These are phyloP conservation scores for Gadus chalcogrammus DNA, from an alignment of 2,113 vertebrate genomes.

Conservation along the genomic window DNA sequence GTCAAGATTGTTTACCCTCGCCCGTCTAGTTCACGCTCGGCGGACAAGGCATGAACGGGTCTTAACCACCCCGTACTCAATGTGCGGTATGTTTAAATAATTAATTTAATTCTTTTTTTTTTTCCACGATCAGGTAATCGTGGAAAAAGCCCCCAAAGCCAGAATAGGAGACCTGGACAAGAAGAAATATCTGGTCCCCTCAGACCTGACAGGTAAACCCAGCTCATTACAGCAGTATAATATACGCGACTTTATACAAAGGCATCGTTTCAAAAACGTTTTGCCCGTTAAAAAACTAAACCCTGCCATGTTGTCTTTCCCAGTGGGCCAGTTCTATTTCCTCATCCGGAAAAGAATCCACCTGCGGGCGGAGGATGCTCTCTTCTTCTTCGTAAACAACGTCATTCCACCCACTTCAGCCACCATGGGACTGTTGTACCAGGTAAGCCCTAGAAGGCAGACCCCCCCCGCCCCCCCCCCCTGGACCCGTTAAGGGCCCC, in stretches of 20 bases:
- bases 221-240: neutral
- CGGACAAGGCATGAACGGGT: too few species aligned
- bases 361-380: slow-evolving; percentile 87
- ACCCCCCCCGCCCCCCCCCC: too few species aligned
- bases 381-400: slow-evolving; percentile 96
- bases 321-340: slow-evolving; percentile 94
- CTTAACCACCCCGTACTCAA: too few species aligned
- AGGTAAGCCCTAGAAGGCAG: slow-evolving; percentile 61
- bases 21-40: neutral
- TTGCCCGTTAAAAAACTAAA: neutral
- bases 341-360: slow-evolving; percentile 95
- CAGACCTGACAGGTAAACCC: slow-evolving; percentile 84
- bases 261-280: neutral
- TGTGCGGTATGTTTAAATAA: too few species aligned
- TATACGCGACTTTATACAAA: neutral
- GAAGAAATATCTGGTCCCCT: slow-evolving; percentile 92
- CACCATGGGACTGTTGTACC: slow-evolving; percentile 92
- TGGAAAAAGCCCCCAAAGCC: slow-evolving; percentile 92
- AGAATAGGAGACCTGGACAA: slow-evolving; percentile 94
- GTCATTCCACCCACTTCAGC: slow-evolving; percentile 94
- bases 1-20: neutral
- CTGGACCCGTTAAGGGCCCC: too few species aligned
- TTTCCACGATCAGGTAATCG: slow-evolving; percentile 80
- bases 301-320: slow-evolving; percentile 1
- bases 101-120: neutral